Base-by-base conservation (phyloP, 2,797 vertebrate species). In the Echeneis naucrates region DNA sequence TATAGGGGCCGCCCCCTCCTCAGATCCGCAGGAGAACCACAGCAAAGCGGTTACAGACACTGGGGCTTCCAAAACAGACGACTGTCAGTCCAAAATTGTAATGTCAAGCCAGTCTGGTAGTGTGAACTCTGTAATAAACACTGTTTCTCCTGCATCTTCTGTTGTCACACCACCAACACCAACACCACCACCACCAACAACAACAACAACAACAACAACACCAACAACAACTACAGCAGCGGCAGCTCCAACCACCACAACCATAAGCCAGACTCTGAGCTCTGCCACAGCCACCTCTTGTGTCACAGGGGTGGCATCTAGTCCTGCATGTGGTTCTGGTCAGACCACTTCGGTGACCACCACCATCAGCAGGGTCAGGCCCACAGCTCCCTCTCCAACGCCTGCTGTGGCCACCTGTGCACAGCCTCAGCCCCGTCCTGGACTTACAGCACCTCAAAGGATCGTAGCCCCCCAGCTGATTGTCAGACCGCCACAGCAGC, bases 391-490 rank as follows among this genome's bases (percentile, higher is more conserved):
- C 8, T 80, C 91, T 16, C 82, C 90, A 5, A 58, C 90, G 5
- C 84, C 90, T 0, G 87, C 87, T 32, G 77, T 87, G 72, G 88
- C 78, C 51, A 73, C 91, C 3, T 26, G 88, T 0, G 83, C 88
- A 0, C 93, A 93, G 91, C 66, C 93, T 21, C 91, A 94, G 17
- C 90, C 93, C 72, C 88, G 94, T 57, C 92, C 95, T 4, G 95
- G 90, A 75, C 87, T 94, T 11, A 45, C 92, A 35, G 78, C 93
- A 17, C 87, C 94, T 35, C 95, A 94, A 57, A 92, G 95, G 78
- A 92, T 95, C 12, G 95, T 95, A 68, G 92, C 95, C 24, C 96
- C 95, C 5, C 96, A 96, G 91, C 85, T 96, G 87, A 95, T 97
- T 77, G 95, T 96, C 87, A 92, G 95, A 90, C 95, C 96, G 4